Base-by-base conservation (phyloP, 2,113 vertebrate genomes). In the Bubo bubo region DNA sequence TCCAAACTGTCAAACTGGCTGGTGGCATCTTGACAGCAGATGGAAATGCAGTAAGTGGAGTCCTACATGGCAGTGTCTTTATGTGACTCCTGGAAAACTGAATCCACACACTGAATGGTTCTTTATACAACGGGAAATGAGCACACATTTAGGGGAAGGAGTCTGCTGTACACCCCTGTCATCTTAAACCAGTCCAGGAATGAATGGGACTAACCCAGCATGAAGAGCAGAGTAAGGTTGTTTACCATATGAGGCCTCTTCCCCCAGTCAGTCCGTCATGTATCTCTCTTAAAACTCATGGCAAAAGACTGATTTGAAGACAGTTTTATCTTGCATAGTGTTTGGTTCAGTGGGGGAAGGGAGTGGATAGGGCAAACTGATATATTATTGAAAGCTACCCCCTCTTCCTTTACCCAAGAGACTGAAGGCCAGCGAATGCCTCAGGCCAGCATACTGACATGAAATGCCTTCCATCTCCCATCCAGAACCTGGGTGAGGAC, bases 11-110 rank as follows among this genome's bases (percentile, higher is more conserved):
- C 92, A 75, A 56, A 94, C 39, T 76, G 62, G 35, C 84, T 81
- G 74, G 89, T 95, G 89, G 89, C 80, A 83, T 75, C 79, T 67
- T 77, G 83, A 89, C 86, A 95, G 92, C 88, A 82, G 76, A 86
- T 49, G 68, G 64, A 90, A 92, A 41, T 39, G 76, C 76, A 80
- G 43, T 49, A 81, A 95, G 56, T 59, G 47, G 75, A 84, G 87
- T 94, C 84, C 76, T 79, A 41, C 56, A 93, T 9, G 86, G 73
- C 92, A 81, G 79, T 27, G 41, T 73, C 92, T 93, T 75, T 74
- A 95, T 72, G 50, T 55, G 88, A 80, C 90, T 92, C 56, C 73
- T 47, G 37, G 72, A 92, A 89, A 88, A 91, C 76, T 4, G 79
- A 74, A 95, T 68, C 64, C 60, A 14, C 30, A 39, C 53, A 43